These are phyloP conservation scores for Brachionus rotundiformis DNA, from an alignment of 1,140 invertebrate species.

Conservation along the genomic window DNA sequence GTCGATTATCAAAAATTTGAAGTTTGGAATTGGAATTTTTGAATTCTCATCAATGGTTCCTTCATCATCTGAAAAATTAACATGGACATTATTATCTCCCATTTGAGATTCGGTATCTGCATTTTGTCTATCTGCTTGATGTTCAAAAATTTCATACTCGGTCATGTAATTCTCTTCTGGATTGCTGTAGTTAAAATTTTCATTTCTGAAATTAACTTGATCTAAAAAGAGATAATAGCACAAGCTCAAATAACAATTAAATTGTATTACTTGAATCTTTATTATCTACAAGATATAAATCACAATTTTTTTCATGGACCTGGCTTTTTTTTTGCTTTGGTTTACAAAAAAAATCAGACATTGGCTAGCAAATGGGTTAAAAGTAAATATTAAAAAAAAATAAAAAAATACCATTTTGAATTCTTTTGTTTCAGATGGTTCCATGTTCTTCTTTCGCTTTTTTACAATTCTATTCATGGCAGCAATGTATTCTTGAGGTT, in stretches of 20 bases:
- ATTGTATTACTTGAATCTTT: not conserved
- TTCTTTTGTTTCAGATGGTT: not conserved
- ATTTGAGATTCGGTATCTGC: conserved; percentile 37
- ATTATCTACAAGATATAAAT: not conserved
- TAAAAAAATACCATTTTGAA: not conserved
- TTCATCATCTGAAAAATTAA: not conserved
- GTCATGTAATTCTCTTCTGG: conserved; percentile 39
- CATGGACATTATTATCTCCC: not conserved
- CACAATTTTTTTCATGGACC: not conserved
- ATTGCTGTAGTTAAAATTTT: not conserved
- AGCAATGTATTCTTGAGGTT: conserved; percentile 15
- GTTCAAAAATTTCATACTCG: conserved; percentile 38
- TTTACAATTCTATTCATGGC: not conserved
- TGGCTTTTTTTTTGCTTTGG: not conserved
- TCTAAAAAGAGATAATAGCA: no score
- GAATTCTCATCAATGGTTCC: not conserved
- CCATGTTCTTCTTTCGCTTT: not conserved
- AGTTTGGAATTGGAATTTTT: not conserved
- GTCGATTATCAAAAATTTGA: conserved; percentile 57
- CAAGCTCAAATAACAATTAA: not conserved
- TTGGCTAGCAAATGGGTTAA: not conserved
- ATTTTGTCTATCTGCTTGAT: conserved; percentile 26
- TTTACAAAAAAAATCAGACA: not conserved
- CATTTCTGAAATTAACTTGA: no score
- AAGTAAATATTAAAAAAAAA: not conserved